Base-by-base conservation (phyloP, 2,888 invertebrate species). In the Endotricha flammealis region DNA sequence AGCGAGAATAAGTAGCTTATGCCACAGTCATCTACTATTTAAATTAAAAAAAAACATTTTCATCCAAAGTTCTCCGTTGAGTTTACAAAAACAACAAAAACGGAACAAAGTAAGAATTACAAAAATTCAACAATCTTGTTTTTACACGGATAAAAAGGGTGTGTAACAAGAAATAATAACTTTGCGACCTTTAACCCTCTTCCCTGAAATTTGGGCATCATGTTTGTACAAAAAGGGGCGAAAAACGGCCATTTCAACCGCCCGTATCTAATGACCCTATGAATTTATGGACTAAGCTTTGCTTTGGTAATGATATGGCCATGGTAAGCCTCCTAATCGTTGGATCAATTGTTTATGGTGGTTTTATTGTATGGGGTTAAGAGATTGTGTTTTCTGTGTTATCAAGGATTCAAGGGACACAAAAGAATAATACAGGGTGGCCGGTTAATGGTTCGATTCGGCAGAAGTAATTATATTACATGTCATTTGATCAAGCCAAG, bases 101-200 rank as follows among this genome's bases (percentile, higher is more conserved):
- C 27, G 12, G 17, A 24, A 32, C 24, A 6, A n/a, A 32, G 8
- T 14, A 23, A 24, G 13, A 32, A 32, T 24, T 23, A 13, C 24
- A 10, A 13, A 32, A 32, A 24, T 22, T 31, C 32, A 32, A 30
- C 20, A 30, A 29, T 17, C 30, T 32, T 32, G 32, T 32, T 32
- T 32, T 32, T 32, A 22, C 24, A 24, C 25, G 32, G 24, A 24
- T 8, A 11, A 7, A 25, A 32, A 32, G 24, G 24, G 9, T 24
- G 16, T 16, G 25, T 32, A 32, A 32, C 20, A 20, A 32, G 32
- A 32, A 32, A 32, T 32, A 32, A 32, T 32, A 32, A 32, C 25
- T 32, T 32, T 32, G 32, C 6, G 20, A 20, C 20, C 20, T 7
- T n/a, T 8, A 20, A 2, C 20, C 20, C n/a, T n/a, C n/a, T 20